Evolutionary conservation across 2,113 vertebrate genomes (phyloP).

Genomic region (Phodopus roborovskii): DNA sequence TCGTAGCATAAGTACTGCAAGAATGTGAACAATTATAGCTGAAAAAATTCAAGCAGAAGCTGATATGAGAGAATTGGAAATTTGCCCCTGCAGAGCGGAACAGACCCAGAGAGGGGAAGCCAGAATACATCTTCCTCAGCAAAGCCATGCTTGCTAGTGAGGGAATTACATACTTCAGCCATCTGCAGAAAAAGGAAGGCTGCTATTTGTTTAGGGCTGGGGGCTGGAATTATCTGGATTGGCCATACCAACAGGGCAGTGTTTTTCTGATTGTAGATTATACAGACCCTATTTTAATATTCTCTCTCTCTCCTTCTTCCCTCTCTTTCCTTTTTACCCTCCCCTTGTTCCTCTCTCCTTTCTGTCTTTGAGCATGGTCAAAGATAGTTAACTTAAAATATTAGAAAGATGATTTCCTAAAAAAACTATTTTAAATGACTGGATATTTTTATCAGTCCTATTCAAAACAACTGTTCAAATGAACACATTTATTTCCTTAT

Average conservation of each 20-base stretch:
- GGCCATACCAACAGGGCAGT: background rate
- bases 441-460: background rate
- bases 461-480: background rate
- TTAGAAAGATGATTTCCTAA: background rate
- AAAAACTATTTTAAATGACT: background rate
- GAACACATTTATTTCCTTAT: background rate
- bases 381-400: background rate
- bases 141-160: slow-evolving; percentile 18
- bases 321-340: background rate
- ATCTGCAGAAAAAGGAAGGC: background rate
- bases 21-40: slow-evolving; percentile 64
- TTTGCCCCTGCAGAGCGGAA: slow-evolving; percentile 34
- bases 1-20: slow-evolving; percentile 42
- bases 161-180: background rate
- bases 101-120: background rate
- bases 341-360: background rate
- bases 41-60: slow-evolving; percentile 66
- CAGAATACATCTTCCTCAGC: slow-evolving; percentile 15
- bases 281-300: background rate
- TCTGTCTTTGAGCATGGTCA: background rate
- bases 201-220: background rate
- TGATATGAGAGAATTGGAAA: slow-evolving; percentile 53
- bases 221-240: background rate
- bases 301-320: no score
- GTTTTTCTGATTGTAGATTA: background rate